Base-by-base conservation (phyloP, 2,888 invertebrate species). In the Drosophila dives region DNA sequence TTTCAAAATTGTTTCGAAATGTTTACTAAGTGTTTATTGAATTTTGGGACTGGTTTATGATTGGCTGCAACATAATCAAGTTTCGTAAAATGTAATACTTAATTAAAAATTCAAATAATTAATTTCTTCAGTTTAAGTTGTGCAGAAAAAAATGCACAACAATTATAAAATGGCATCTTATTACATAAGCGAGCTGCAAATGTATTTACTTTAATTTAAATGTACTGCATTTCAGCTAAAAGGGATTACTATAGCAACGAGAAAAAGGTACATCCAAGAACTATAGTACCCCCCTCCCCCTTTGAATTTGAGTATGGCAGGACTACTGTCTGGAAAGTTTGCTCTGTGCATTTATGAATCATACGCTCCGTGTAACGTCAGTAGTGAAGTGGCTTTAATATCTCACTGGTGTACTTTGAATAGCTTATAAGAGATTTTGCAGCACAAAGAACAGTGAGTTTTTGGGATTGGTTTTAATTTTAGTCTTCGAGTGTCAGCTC, bases 301-400 rank as follows among this genome's bases (percentile, higher is more conserved):
- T 20, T 10, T 4, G 23, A 23, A 17, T 36, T 33, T 32, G 10
- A 20, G 23, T 26, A 15, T 34, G 55, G 8, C 33, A 56, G 33
- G 36, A n/a, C 40, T 48, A 61, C 32, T 42, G 20, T 26, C n/a
- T 23, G 12, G 40, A 50, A 26, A 34, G 40, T 36, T 17, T 26
- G 40, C 23, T 29, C n/a, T 49, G 15, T 56, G 40, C 60, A 62
- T 62, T 55, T 67, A 63, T 71, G 45, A 74, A 56, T 71, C 68
- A 78, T 78, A 74, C 62, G 70, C 74, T 54, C 58, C 26, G 64
- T 68, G 55, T n/a, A 23, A 48, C 64, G 76, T 64, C 60, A 51
- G 45, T 23, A 48, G 29, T 45, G 10, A 38, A 45, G 33, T n/a
- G 45, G 15, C 34, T 65, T 64, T 71, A 40, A 76, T 76, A 56